Conservation (phyloP, 2,888 invertebrate species). For the Caenorhabditis afra region DNA sequence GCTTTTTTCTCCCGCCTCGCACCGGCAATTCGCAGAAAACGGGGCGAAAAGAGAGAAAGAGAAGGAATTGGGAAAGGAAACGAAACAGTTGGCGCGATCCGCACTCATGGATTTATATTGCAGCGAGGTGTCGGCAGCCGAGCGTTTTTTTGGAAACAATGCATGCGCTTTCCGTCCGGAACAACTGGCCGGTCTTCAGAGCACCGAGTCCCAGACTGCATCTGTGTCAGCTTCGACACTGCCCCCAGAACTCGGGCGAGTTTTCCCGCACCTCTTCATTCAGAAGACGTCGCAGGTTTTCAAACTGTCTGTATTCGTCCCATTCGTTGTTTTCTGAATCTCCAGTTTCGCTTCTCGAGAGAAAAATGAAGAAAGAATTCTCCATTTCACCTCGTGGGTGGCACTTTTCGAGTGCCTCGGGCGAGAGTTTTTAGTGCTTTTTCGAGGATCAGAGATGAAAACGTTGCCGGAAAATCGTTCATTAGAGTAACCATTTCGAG, state of each 20-base stretch:
- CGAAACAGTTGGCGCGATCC: slow-evolving; percentile 34
- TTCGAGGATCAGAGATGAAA: too few relatives aligned
- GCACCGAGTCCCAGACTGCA: too few relatives aligned
- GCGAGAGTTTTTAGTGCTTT: not conserved
- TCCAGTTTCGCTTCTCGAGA: too few relatives aligned
- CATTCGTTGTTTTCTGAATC: too few relatives aligned
- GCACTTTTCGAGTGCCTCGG: slow-evolving; percentile 12
- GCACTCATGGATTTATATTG: slow-evolving; percentile 36
- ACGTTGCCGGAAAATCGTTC: too few relatives aligned
- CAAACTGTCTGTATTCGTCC: too few relatives aligned
- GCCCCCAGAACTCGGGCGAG: too few relatives aligned
- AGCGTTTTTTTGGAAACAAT: slow-evolving; percentile 29
- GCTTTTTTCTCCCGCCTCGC: not conserved
- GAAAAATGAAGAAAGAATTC: too few relatives aligned
- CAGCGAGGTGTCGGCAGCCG: slow-evolving; percentile 39
- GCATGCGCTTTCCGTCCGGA: not conserved
- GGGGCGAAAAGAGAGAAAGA: slow-evolving; percentile 1
- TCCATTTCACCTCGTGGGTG: slow-evolving; percentile 6
- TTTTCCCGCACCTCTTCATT: too few relatives aligned
- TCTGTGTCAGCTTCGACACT: too few relatives aligned
- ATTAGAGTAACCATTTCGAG: too few relatives aligned
- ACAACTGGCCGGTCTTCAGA: not conserved
- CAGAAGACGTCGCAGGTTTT: too few relatives aligned
- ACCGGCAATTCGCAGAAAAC: not conserved
- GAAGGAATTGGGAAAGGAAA: slow-evolving; percentile 18